Evolutionary conservation across 2,797 vertebrate species (phyloP).

Genomic region (Hozukius guyotensis): DNA sequence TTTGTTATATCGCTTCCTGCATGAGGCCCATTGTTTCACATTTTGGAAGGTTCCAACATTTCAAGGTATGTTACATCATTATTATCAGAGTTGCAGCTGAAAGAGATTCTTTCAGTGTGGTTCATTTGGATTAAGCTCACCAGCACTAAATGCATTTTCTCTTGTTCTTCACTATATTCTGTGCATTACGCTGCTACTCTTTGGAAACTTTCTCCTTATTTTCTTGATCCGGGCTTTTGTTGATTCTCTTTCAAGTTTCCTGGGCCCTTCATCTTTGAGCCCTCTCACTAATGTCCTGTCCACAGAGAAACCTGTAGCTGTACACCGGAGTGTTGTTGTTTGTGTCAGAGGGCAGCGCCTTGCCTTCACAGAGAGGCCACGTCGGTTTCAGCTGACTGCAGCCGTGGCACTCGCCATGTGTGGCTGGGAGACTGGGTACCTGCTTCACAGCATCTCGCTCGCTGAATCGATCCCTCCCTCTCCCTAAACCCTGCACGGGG

Average conservation of each 20-base stretch:
- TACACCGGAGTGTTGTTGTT: slow-evolving; percentile 28
- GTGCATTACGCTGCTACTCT: neutral
- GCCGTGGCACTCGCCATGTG: slow-evolving; percentile 83
- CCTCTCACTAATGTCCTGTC: slow-evolving; percentile 33
- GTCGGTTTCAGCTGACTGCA: slow-evolving; percentile 85
- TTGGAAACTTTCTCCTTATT: neutral
- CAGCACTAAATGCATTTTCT: neutral
- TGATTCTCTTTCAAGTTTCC: slow-evolving; percentile 10
- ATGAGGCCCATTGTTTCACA: neutral
- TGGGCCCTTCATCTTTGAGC: slow-evolving; percentile 22
- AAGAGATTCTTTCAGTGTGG: neutral
- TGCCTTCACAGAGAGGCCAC: slow-evolving; percentile 68
- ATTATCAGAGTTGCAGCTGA: neutral
- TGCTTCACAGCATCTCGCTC: slow-evolving; percentile 71
- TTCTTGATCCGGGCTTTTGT: neutral
- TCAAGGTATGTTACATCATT: neutral
- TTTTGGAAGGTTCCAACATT: neutral
- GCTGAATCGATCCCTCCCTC: slow-evolving; percentile 61
- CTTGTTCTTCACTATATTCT: neutral
- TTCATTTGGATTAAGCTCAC: neutral
- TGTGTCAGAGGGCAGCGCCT: slow-evolving; percentile 64
- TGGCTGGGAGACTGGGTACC: slow-evolving; percentile 53
- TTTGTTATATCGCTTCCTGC: too few relatives aligned
- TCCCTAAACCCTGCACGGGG: slow-evolving; percentile 77
- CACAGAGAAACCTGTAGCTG: slow-evolving; percentile 23